Base-by-base conservation (phyloP, 1,140 invertebrate species). In the Drosophila ohnishii region DNA sequence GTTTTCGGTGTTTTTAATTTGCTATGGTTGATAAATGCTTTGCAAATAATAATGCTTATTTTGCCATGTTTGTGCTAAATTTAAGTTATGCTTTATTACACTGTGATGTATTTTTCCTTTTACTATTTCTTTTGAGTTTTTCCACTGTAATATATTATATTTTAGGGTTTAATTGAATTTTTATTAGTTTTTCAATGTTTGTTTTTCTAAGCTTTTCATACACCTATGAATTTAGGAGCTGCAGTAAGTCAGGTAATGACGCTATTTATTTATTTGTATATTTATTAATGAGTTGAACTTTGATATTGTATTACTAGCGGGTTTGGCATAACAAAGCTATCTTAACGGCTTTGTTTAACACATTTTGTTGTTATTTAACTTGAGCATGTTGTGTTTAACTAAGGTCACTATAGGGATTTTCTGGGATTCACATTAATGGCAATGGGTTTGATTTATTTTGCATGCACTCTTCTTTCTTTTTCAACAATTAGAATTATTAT, bases 331-430 rank as follows among this genome's bases (percentile, higher is more conserved):
- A 11, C 50, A 35, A 14, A 22, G 19, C 34, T 37, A n/a, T 37
- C 34, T 22, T 53, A 22, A 37, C 50, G 22, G 50, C 13, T 35
- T 53, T 35, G 32, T 14, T 10, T 22, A 53, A 35, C 50, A 35
- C 32, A 22, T 35, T 35, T 34, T 28, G 13, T n/a, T 28, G 45
- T 50, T 16, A n/a, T 16, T 25, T 22, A 25, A 53, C 32, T 53
- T 53, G 51, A 53, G 51, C 51, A 53, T 53, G 19, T 51, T 34
- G 30, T 51, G 48, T 53, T 53, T 53, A 35, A 19, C 16, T 53
- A 34, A 53, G 50, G 32, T 53, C 50, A 53, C 50, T 14, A 35
- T 14, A 3, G 34, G 34, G 34, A 8, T 37, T 35, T 53, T 37
- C 7, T 16, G 47, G 13, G 13, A 22, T 30, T 32, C n/a, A 37